These are phyloP conservation scores for Tetramorium simillimum DNA, from an alignment of 1,140 invertebrate species.

Conservation along the genomic window DNA sequence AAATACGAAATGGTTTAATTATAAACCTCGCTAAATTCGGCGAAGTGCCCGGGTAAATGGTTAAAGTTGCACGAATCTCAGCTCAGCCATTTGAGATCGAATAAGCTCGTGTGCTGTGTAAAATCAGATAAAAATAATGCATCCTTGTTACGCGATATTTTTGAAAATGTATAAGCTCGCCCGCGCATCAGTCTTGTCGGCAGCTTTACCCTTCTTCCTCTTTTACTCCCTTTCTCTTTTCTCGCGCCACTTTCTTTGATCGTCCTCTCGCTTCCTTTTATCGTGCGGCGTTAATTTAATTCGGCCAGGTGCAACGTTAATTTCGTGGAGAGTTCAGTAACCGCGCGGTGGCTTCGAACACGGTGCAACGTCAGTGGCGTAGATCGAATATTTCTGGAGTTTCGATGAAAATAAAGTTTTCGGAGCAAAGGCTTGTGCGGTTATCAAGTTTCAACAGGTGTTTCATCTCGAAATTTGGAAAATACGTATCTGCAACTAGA, in stretches of 20 bases:
- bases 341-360: slow-evolving; percentile 45
- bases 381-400: slow-evolving; percentile 15
- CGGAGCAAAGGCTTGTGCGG: background rate
- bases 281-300: slow-evolving; percentile 69
- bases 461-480: background rate
- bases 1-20: slow-evolving; percentile 30
- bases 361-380: slow-evolving; percentile 23
- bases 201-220: background rate
- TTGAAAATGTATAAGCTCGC: slow-evolving; percentile 8
- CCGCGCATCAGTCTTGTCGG: slow-evolving; percentile 12
- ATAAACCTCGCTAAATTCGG: slow-evolving; percentile 19
- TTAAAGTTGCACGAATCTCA: background rate
- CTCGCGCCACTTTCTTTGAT: slow-evolving; percentile 41
- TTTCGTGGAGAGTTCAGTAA: slow-evolving; percentile 67
- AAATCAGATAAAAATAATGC: slow-evolving; percentile 32
- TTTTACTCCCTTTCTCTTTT: background rate
- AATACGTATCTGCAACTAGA: background rate
- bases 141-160: background rate
- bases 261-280: slow-evolving; percentile 60
- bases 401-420: background rate
- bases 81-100: background rate
- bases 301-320: slow-evolving; percentile 75
- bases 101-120: slow-evolving; percentile 3
- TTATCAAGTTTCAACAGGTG: background rate
- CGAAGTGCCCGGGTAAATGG: slow-evolving; percentile 15